phyloP scores from a whole-genome alignment of 2,113 vertebrate genomes.

The Neofelis nebulosa region DNA sequence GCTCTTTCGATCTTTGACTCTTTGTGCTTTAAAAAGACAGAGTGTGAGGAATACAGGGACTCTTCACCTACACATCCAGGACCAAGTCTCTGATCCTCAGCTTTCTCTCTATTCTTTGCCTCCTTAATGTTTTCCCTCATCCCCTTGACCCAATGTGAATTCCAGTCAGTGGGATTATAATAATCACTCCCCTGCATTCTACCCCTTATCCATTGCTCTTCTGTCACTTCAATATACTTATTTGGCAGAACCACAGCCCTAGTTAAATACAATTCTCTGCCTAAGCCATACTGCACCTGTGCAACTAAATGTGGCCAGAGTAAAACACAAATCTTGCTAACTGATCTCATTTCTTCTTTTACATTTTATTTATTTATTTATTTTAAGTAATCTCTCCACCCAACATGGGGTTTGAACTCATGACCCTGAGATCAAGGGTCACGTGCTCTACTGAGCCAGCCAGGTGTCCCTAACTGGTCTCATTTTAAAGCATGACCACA shows the following conservation, averaged over 20 bases:
- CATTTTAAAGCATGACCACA: not conserved
- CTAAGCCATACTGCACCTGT: not conserved
- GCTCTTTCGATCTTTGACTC: not conserved
- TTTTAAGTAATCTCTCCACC: not conserved
- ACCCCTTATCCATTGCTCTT: not conserved
- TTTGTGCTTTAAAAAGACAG: not conserved
- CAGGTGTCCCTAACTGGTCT: not conserved
- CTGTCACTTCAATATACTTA: not conserved
- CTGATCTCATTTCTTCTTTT: not conserved
- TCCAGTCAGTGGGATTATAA: not conserved
- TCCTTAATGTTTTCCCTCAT: not conserved
- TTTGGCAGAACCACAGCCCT: not conserved
- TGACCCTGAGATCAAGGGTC: not conserved
- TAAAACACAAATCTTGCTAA: not conserved
- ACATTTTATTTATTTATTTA: not conserved
- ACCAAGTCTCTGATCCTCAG: not conserved
- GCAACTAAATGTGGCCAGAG: not conserved
- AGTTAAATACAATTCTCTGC: not conserved
- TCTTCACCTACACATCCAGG: not conserved
- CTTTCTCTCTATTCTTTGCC: not conserved
- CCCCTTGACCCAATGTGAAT: not conserved
- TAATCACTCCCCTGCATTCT: not conserved
- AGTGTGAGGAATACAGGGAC: not conserved
- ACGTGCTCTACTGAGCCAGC: not conserved
- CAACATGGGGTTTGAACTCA: not conserved